Conservation (phyloP, 1,140 invertebrate species). For the Papilio polyxenes region DNA sequence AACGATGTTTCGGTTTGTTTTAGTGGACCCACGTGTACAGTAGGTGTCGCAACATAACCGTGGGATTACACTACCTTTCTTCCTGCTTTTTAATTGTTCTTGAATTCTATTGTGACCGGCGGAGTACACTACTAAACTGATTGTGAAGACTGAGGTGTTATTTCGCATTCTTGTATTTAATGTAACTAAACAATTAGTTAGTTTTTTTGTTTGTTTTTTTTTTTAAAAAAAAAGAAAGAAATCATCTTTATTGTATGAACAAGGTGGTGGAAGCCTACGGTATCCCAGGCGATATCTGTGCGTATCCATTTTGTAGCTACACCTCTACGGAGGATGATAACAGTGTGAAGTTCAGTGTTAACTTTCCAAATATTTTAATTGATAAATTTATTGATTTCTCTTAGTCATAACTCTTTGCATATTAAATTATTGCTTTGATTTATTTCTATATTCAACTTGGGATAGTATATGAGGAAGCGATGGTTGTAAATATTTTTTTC, state of each 20-base stretch:
- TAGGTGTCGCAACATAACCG: conserved; percentile 21
- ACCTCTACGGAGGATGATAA: background rate
- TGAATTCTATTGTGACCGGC: too few species aligned
- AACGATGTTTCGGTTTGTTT: conserved; percentile 20
- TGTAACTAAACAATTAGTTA: too few species aligned
- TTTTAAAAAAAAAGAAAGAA: background rate
- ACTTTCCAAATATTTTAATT: conserved; percentile 23
- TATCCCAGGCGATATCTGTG: background rate
- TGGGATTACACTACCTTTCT: background rate
- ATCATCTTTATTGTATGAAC: background rate
- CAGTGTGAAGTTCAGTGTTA: conserved; percentile 7
- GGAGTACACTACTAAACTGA: background rate
- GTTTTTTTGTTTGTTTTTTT: background rate
- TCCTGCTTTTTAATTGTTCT: too few species aligned
- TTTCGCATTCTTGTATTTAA: background rate
- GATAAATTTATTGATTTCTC: conserved; percentile 24
- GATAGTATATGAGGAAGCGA: background rate
- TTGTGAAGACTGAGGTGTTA: background rate
- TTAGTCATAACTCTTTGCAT: background rate
- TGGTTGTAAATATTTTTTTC: background rate
- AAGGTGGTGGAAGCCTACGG: background rate
- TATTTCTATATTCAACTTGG: background rate
- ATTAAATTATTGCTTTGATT: background rate
- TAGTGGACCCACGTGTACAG: conserved; percentile 2
- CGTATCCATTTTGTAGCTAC: conserved; percentile 19